phyloP scores from a whole-genome alignment of 2,113 vertebrate genomes.

The Cryptoleucopteryx plumbea region DNA sequence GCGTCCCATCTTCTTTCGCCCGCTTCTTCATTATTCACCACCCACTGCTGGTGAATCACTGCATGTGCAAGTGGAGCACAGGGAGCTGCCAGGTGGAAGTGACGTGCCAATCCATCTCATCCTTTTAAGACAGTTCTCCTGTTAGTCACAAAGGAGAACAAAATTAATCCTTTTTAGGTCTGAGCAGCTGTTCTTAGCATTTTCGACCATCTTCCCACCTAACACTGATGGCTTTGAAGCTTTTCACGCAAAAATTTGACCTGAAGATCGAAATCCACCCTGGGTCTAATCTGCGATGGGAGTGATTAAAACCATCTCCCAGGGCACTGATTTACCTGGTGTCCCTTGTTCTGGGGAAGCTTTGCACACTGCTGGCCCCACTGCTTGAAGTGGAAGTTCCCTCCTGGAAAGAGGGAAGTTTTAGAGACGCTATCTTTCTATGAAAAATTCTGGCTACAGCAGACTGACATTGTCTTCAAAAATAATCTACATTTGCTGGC shows the following conservation, averaged over 20 bases:
- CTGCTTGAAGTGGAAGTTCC: neutral
- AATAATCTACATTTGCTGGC: neutral
- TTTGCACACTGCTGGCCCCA: neutral
- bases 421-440: neutral
- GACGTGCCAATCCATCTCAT: conserved; percentile 1
- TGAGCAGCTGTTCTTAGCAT: neutral
- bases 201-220: neutral
- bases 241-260: neutral
- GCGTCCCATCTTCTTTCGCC: neutral
- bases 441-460: neutral
- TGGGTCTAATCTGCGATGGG: neutral
- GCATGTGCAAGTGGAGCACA: conserved; percentile 27
- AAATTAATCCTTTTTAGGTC: neutral
- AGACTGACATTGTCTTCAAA: neutral
- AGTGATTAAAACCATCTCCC: neutral
- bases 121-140: neutral
- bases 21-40: neutral
- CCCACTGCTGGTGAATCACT: conserved; percentile 62
- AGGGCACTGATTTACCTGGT: neutral
- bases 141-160: conserved; percentile 19
- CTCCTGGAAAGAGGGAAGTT: neutral
- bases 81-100: conserved; percentile 42
- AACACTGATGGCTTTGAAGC: neutral
- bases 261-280: neutral
- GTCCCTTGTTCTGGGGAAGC: neutral